Base-by-base conservation (phyloP, 2,113 vertebrate genomes). In the Puffinus mauretanicus region DNA sequence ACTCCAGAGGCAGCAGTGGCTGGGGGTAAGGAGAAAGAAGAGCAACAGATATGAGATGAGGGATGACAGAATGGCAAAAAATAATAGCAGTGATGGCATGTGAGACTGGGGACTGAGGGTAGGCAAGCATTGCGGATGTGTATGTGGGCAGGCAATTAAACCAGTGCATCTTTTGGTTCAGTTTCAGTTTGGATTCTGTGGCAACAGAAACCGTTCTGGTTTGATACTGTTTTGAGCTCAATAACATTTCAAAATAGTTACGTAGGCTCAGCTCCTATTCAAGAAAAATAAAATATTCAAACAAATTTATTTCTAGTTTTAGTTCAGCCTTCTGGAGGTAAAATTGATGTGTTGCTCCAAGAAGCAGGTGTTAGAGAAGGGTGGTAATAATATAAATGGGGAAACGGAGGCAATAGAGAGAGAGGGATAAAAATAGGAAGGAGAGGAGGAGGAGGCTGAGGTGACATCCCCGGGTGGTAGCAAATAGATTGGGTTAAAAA, bases 251-350 rank as follows among this genome's bases (percentile, higher is more conserved):
- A 89, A 66, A 82, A 87, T 76, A 76, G 61, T 76, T 75, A 42
- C 30, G 79, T 82, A 85, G 91, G 84, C 34, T 89, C 57, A 87
- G 38, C 24, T 82, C 25, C 70, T 85, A 69, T 57, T 82, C 40
- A 90, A 86, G 49, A 90, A 96, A 96, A 91, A 75, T 16, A 70
- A 91, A 84, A 93, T 82, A 93, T 85, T 91, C 47, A 87, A 65
- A 93, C 36, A 2, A 32, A 76, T 76, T 76, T 90, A 44, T 79
- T 94, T 79, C 65, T 85, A 72, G 66, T 65, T 79, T 86, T 72
- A 85, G 34, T 85, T 89, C 61, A 79, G 13, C n/a, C 90, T 94
- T 24, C 66, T 77, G 66, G 46, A 88, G 58, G 46, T 86, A 90
- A 93, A 95, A 92, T 36, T 49, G 51, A 79, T 52, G 61, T 72